These are phyloP conservation scores for Lissonota sp. DNA, from an alignment of 2,888 invertebrate species.

Conservation along the genomic window DNA sequence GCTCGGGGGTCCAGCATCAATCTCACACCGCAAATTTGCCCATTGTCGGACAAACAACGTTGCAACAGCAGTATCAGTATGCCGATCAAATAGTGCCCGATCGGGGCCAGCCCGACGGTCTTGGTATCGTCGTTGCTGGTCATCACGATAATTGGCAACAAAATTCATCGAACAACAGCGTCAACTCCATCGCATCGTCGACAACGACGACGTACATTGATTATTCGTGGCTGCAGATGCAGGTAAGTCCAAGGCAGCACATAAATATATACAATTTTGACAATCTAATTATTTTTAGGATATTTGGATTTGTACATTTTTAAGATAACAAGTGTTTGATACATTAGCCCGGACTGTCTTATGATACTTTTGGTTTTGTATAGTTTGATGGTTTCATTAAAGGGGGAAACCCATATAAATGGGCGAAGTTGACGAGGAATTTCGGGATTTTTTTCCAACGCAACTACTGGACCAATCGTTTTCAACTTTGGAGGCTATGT, in stretches of 20 bases:
- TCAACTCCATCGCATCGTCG: constrained; percentile 70
- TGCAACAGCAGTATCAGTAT: constrained; percentile 79
- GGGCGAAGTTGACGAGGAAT: too few species aligned
- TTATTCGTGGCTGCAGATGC: constrained; percentile 83
- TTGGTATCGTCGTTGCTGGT: constrained; percentile 76
- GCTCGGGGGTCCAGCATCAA: constrained; percentile 81
- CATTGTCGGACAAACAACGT: constrained; percentile 75
- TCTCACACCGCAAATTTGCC: constrained; percentile 70
- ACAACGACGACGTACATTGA: constrained; percentile 81
- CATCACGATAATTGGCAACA: constrained; percentile 79
- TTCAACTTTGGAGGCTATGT: too few species aligned
- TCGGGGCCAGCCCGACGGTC: constrained; percentile 79
- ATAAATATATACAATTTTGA: too few species aligned
- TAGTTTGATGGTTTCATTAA: too few species aligned
- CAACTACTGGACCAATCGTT: too few species aligned
- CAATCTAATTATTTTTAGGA: too few species aligned
- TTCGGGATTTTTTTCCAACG: too few species aligned
- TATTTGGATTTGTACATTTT: too few species aligned
- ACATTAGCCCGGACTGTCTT: too few species aligned
- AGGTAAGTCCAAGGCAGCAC: constrained; percentile 70
- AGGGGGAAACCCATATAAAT: too few species aligned
- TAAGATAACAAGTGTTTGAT: too few species aligned
- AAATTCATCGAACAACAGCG: constrained; percentile 72
- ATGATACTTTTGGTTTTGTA: too few species aligned
- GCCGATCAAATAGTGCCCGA: constrained; percentile 83